A percentile compares a stretch with the other conserved stretches of the same genome.
These are phyloP conservation scores for Reticulitermes speratus DNA, from an alignment of 1,140 invertebrate species.

Conservation along the genomic window DNA sequence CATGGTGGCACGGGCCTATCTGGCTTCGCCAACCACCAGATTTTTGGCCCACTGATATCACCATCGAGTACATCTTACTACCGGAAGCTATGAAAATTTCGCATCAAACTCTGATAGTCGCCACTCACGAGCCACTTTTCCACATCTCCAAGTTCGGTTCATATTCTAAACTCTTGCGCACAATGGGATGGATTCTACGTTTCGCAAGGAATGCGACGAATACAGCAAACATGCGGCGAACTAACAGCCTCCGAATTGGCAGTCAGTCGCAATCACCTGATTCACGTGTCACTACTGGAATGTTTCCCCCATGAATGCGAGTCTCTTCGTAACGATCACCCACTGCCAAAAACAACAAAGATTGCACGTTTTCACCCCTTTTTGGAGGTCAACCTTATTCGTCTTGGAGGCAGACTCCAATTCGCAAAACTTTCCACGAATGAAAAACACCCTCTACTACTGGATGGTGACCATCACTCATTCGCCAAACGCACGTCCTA, in stretches of 20 bases:
- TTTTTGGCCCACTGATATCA: neutral
- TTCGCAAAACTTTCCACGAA: neutral
- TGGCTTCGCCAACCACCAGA: neutral
- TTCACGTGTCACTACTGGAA: neutral
- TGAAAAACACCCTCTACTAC: neutral
- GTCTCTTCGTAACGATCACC: neutral
- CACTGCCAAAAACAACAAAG: neutral
- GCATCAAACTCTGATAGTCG: neutral
- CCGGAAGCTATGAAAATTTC: neutral
- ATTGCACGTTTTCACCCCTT: neutral
- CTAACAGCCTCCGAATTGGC: neutral
- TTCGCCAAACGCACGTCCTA: neutral
- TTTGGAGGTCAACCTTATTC: neutral
- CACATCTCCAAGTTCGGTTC: neutral
- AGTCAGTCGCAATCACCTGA: neutral
- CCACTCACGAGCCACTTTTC: neutral
- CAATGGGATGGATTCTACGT: neutral
- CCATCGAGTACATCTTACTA: neutral
- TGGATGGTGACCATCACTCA: neutral
- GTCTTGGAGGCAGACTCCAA: neutral
- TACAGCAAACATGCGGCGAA: neutral
- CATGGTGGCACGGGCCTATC: constrained; percentile 9
- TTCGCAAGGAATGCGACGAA: neutral
- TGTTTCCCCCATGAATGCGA: neutral
- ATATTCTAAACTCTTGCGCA: neutral